Evolutionary conservation across 2,888 invertebrate genomes (phyloP), one percentile per base, ranked within the genome.

Genomic region (Terebella lapidaria): DNA sequence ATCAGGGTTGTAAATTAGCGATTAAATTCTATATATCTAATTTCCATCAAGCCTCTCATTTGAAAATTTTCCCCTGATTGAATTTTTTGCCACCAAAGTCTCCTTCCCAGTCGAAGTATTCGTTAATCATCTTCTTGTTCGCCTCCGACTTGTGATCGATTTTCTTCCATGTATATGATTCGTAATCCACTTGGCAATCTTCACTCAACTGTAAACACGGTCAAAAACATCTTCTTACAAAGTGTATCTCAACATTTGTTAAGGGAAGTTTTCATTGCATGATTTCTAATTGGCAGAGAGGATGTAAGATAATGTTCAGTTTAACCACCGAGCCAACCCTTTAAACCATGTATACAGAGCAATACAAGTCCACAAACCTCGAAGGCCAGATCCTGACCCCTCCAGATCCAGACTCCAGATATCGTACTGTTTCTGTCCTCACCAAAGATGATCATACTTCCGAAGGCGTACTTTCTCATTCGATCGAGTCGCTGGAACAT

Each of bases 41-140:
- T n/a, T n/a, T n/a, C 42, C 10, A n/a, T n/a, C 42, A n/a, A n/a
- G n/a, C 24, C 49, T 5, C 54, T 61, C 59, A 99, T 85, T 99
- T 99, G 86, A 96, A 99, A 83, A 97, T 91, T 85, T 99, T 99
- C 83, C 97, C 99, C 85, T 97, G 94, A 84, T 94, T 95, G 86
- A 96, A 95, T 79, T 88, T 86, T 79, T 94, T 90, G 62, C 94
- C 96, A 56, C 85, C 81, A 79, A 89, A 90, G 82, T 96, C 93
- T 65, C 94, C 95, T 71, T 86, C 84, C 94, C 94, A 94, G 49
- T 90, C 86, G 82, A 96, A 89, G 84, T 95, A 96, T 74, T 94
- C 89, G 67, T 87, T 83, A 18, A 97, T 92, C 59, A 94, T 80
- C 71, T 88, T 85, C 84, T 93, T 94, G 58, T 94, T 93, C 75